Evolutionary conservation across 2,113 vertebrate genomes (phyloP).

Genomic region (Gyps fulvus): DNA sequence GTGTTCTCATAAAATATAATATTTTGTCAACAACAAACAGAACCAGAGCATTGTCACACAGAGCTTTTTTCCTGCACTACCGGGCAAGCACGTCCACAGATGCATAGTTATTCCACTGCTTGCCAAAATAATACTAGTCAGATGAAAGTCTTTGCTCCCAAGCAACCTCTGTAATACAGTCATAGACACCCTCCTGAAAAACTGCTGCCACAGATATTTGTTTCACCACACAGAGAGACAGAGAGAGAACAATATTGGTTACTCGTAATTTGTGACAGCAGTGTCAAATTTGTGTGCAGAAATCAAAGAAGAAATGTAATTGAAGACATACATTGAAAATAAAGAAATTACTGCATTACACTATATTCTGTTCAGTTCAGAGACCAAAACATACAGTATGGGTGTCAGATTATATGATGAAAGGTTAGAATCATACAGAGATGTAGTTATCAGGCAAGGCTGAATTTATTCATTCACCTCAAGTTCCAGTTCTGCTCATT

Average conservation of each 20-base stretch:
- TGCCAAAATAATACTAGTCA: not conserved
- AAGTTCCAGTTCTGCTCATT: not conserved
- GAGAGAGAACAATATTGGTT: not conserved
- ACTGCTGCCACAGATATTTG: not conserved
- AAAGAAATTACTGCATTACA: not conserved
- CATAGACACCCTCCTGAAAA: not conserved
- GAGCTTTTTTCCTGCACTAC: not conserved
- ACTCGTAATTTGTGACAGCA: not conserved
- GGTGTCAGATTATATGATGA: not conserved
- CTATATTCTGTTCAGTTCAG: not conserved
- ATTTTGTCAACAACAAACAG: not conserved
- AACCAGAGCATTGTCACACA: not conserved
- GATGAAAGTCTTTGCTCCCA: not conserved
- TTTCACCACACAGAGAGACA: not conserved
- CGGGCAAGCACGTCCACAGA: not conserved
- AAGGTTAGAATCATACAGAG: not conserved
- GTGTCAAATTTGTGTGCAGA: not conserved
- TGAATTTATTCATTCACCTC: not conserved
- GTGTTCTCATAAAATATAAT: not conserved
- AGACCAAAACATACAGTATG: not conserved
- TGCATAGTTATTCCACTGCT: not conserved
- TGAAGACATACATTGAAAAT: not conserved
- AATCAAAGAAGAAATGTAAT: not conserved
- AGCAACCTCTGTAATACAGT: not conserved
- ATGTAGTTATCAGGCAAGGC: not conserved